Conservation (phyloP, 2,888 invertebrate genomes). For the Polymixis lichenea region DNA sequence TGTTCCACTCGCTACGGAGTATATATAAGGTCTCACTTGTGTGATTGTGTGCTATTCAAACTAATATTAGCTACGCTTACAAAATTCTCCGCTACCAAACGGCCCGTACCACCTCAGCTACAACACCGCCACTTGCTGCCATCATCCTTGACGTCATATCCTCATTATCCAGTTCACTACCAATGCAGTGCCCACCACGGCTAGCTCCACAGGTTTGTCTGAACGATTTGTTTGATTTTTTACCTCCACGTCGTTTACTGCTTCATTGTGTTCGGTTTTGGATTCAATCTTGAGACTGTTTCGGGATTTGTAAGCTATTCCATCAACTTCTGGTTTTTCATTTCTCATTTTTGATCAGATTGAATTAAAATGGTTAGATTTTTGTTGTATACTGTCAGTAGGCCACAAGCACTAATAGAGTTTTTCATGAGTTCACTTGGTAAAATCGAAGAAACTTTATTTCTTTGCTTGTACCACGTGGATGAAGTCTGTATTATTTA, state of each 20-base stretch:
- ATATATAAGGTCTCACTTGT: neutral
- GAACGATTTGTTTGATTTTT: conserved; percentile 34
- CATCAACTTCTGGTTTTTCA: neutral
- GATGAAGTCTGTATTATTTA: neutral
- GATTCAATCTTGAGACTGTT: neutral
- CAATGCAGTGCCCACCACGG: conserved; percentile 19
- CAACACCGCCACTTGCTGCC: conserved; percentile 1
- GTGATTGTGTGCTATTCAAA: neutral
- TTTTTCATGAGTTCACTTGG: neutral
- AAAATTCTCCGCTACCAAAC: conserved; percentile 30
- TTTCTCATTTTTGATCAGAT: neutral
- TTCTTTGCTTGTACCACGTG: neutral
- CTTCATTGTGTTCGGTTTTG: conserved; percentile 8
- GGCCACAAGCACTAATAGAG: neutral
- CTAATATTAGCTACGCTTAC: neutral
- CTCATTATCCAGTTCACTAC: conserved; percentile 26
- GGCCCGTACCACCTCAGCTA: conserved; percentile 8
- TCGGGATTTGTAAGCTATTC: neutral
- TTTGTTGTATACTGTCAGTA: neutral
- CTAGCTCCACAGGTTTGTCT: conserved; percentile 7
- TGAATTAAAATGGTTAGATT: neutral
- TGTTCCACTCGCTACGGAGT: neutral
- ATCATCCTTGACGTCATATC: conserved; percentile 50
- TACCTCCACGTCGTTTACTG: conserved; percentile 4
- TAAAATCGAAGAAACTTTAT: too few relatives aligned